Base-by-base conservation (phyloP, 2,888 invertebrate genomes). In the Caenorhabditis plicata region DNA sequence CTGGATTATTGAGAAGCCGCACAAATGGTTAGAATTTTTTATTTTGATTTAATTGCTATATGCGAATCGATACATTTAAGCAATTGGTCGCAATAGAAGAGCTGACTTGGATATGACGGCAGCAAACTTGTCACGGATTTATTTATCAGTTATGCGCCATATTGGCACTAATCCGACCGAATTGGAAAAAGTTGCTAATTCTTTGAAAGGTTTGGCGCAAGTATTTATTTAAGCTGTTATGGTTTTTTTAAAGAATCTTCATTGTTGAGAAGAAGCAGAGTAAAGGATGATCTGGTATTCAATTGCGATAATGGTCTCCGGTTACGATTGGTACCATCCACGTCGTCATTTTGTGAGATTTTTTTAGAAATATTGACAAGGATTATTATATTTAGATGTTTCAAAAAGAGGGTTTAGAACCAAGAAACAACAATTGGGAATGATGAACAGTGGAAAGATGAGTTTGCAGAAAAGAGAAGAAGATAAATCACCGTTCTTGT, bases 401-500 rank as follows among this genome's bases (percentile, higher is more conserved):
- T 68, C 69, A 50, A 58, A 65, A 35, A 63, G 73, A 3, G 73
- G 73, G 19, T 73, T 73, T 36, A 56, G 73, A 7, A 66, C 69
- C 20, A 19, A 48, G 13, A 44, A 31, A 20, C 50, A 52, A 39
- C 46, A 58, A 13, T 42, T 55, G 5, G 61, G 61, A n/a, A 42
- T 51, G 2, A 54, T 53, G 41, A 53, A n/a, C n/a, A 17, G 32
- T n/a, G 48, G 48, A 26, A 58, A 48, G 35, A 17, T 15, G 26
- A 13, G 9, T 29, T 15, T 17, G 3, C 8, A 15, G 11, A 4
- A 15, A 11, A 13, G 19, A 15, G 58, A 58, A 9, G 58, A 58
- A 35, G 23, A 41, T 3, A 52, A 52, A 27, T 47, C 58, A 0
- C 53, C 53, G 15, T 41, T 49, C 11, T 31, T 47, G 26, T 38